Conservation (phyloP, 2,113 vertebrate genomes). For the Antigone vipio region DNA sequence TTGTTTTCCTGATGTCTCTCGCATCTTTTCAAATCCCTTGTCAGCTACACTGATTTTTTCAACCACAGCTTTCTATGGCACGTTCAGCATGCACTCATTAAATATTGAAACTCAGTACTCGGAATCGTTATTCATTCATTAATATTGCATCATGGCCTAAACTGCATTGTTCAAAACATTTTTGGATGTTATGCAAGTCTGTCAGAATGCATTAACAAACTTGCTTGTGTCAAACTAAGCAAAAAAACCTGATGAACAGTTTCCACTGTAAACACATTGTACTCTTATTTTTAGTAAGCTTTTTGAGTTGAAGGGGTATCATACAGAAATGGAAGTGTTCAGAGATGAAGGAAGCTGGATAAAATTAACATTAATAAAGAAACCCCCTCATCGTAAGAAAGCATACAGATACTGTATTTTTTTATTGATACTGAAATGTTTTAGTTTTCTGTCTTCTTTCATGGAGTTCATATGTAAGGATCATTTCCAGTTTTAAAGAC, state of each 20-base stretch:
- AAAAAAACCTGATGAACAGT: slow-evolving; percentile 21
- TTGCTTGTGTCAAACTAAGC: slow-evolving; percentile 48
- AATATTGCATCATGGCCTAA: slow-evolving; percentile 84
- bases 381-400: not conserved
- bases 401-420: not conserved
- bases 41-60: slow-evolving; percentile 37
- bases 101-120: slow-evolving; percentile 85
- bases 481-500: not conserved
- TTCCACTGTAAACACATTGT: not conserved
- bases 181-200: slow-evolving; percentile 60
- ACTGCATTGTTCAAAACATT: slow-evolving; percentile 79
- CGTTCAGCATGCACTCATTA: slow-evolving; percentile 68
- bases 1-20: not conserved
- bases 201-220: slow-evolving; percentile 69
- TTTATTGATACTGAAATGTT: not conserved
- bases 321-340: not conserved
- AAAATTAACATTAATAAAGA: slow-evolving; percentile 16
- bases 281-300: not conserved
- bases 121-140: slow-evolving; percentile 80
- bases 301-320: not conserved
- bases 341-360: not conserved
- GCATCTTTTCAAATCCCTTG: slow-evolving; percentile 4
- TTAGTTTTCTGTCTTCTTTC: not conserved
- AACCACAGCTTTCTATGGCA: slow-evolving; percentile 23
- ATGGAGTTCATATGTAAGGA: not conserved